Base-by-base conservation (phyloP, 2,797 vertebrate genomes). In the Sebastes taczanowskii region DNA sequence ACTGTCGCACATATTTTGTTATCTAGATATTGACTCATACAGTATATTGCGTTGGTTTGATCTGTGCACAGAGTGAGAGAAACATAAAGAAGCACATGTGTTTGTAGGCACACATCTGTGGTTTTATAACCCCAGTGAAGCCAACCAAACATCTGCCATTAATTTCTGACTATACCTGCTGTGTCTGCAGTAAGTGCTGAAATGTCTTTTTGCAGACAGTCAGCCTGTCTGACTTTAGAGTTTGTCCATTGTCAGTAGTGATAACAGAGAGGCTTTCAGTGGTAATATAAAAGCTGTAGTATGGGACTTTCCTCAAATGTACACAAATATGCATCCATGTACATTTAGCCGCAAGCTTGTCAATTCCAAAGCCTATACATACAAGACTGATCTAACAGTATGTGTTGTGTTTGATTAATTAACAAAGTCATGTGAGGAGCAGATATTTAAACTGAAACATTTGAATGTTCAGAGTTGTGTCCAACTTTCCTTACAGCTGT, bases 1-100 rank as follows among this genome's bases (percentile, higher is more conserved):
- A 72, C 80, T 65, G 53, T 81, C 74, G 75, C 83, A 77, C 74
- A 67, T 59, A 64, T 73, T 77, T 61, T 62, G 27, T 82, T 78
- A 64, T 59, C 60, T 69, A 22, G 25, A 82, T 55, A 84, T 29
- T 32, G 25, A 66, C 6, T 30, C 42, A 2, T 3, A 32, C 7
- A 30, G 22, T 20, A 18, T 67, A 6, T 25, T 49, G 25, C 1
- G 3, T 62, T 74, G 32, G 75, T 81, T 68, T 81, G n/a, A 14
- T 64, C 32, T 22, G 22, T 74, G 30, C 29, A 62, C 1, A 59
- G 34, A 75, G 4, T 10, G 20, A 60, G 42, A 58, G 0, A 59
- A 42, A 42, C 38, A 32, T 13, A 29, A 60, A 64, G 8, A 25
- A 6, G 14, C 27, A 14, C 35, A n/a, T 18, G 11, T 56, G 3